These are phyloP conservation scores for Pseudococcus longispinus DNA, from an alignment of 2,888 invertebrate species.

Conservation along the genomic window DNA sequence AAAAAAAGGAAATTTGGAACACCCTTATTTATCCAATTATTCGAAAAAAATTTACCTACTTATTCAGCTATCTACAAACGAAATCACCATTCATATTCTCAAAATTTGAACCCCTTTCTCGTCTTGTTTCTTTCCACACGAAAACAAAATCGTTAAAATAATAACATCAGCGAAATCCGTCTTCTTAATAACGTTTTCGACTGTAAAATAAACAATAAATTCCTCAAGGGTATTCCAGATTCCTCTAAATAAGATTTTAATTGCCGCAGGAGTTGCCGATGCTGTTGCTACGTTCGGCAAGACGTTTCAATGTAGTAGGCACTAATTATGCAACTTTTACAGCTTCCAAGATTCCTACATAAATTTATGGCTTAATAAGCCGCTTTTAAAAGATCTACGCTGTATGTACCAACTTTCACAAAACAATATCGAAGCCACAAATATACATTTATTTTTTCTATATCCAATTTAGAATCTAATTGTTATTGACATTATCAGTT, in stretches of 20 bases:
- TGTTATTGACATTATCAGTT: not conserved
- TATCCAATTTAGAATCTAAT: not conserved
- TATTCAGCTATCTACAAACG: no score
- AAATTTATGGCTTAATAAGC: constrained; percentile 1
- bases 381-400: not conserved
- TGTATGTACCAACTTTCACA: not conserved
- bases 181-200: not conserved
- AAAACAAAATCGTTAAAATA: not conserved
- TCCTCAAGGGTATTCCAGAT: not conserved
- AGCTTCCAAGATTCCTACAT: not conserved
- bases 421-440: not conserved
- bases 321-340: not conserved
- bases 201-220: not conserved
- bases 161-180: not conserved
- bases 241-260: not conserved
- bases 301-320: not conserved
- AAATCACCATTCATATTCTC: not conserved
- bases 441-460: not conserved
- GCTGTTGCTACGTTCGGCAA: not conserved
- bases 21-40: no score
- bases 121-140: not conserved
- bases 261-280: not conserved
- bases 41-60: no score
- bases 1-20: no score
- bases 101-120: not conserved